Evolutionary conservation across 2,888 invertebrate genomes (phyloP), one percentile per base, ranked within the genome.

Genomic region (Arge pagana): DNA sequence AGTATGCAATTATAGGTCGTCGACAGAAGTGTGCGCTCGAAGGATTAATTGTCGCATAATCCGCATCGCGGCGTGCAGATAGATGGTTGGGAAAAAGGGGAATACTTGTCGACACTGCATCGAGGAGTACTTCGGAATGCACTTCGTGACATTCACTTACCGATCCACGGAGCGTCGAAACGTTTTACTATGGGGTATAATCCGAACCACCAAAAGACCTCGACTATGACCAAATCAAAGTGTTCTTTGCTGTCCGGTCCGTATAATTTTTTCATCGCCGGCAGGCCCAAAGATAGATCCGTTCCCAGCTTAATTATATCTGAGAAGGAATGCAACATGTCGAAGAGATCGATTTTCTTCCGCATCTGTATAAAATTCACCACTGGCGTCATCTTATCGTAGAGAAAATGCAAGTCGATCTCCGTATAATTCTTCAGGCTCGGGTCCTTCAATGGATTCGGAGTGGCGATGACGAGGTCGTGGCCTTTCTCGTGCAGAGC

Each of bases 401-500:
- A 49, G 3, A 11, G 19, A 4, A 4, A 10, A 15, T 19, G 42
- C 8, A 50, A n/a, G 16, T 55, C 48, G 5, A 61, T 55, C 26
- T 61, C 55, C 28, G 42, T 58, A 16, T 53, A 55, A 16, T 61
- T 61, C 10, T 18, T 18, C 13, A 51, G 24, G n/a, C 31, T 53
- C 8, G 19, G 16, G 31, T 58, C 30, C n/a, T 39, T 50, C 10
- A 39, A 16, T n/a, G 63, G 56, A 23, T 51, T 26, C n/a, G 65
- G 54, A 13, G 63, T 66, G 33, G 64, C 55, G 2, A 64, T 57
- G 3, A 61, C 61, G 2, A 67, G 43, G 21, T 63, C 52, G 30
- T 67, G 67, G 4, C 65, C 65, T 21, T 57, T 50, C n/a, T 49
- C 16, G 8, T 60, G 58, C 11, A 67, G 39, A 31, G 61, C 63